phyloP scores from a whole-genome alignment of 2,888 invertebrate species.

The Scelioninae gen. 1 region DNA sequence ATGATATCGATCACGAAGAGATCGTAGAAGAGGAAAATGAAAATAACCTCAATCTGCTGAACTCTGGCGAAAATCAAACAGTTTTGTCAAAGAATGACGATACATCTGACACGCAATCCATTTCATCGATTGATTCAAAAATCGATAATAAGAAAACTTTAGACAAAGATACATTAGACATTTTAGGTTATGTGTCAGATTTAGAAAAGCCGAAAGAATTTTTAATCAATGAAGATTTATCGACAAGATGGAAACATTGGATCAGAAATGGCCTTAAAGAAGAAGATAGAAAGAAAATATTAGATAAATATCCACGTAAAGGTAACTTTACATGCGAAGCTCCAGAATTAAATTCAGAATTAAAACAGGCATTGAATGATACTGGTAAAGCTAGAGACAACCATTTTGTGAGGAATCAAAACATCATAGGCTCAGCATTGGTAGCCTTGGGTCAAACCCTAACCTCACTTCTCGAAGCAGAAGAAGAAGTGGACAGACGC shows the following conservation, averaged over 20 bases:
- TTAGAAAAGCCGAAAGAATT: constrained; percentile 7
- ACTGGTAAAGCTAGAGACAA: neutral
- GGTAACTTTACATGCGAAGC: constrained; percentile 3
- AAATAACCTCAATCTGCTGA: too few species aligned
- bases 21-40: neutral
- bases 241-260: too few species aligned
- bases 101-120: too few species aligned
- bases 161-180: constrained; percentile 1
- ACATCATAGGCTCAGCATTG: neutral
- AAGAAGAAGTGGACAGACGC: neutral
- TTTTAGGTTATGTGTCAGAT: constrained; percentile 20
- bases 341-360: constrained; percentile 7
- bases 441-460: neutral
- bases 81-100: too few species aligned
- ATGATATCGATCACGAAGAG: constrained; percentile 26
- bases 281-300: neutral
- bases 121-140: too few species aligned
- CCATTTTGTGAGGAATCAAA: neutral
- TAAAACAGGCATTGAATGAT: neutral
- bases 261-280: neutral
- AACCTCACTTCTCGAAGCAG: neutral
- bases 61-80: too few species aligned
- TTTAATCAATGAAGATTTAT: neutral
- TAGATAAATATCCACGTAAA: constrained; percentile 5
- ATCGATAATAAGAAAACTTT: neutral